Evolutionary conservation across 2,888 invertebrate species (phyloP), one percentile per base, ranked within the genome.

Genomic region (Troglohyphantes excavatus): DNA sequence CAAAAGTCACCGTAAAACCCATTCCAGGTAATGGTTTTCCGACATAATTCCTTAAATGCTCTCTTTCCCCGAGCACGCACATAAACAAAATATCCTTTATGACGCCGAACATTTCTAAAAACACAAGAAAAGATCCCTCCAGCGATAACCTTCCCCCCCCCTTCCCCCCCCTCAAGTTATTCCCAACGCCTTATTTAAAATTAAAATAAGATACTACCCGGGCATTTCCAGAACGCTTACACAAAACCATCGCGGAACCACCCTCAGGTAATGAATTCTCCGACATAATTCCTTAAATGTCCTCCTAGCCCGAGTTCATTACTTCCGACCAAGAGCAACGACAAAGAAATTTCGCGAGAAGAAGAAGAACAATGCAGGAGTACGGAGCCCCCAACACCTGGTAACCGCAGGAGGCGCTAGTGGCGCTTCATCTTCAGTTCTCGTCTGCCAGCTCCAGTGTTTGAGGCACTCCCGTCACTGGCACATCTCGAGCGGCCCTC

Each of bases 221-320:
- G n/a, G 13, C 65, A 26, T 23, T 53, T 53, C 53, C 53, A 53
- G 17, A 53, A 53, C 53, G n/a, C 53, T 53, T 53, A 53, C 53
- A 26, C 27, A 26, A 27, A 21, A 27, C 65, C 65, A 17, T n/a
- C 23, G 23, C 26, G 17, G 23, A 65, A 26, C 63, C 63, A 23
- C 33, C n/a, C 39, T 17, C 26, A 61, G 26, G 39, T 78, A 78
- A 78, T 78, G 65, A 78, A 78, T 78, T 78, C 39, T 39, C n/a
- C 43, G 78, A 26, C 63, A 78, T 65, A 63, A 39, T 78, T 39
- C 59, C 27, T 43, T 27, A 59, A 43, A 39, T 65, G 65, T 59
- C 65, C 33, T 76, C 23, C 65, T 23, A 23, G 63, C 67, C 46
- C 11, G n/a, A 59, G 43, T 68, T 81, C 68, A 81, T 81, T 81